Evolutionary conservation across 2,888 invertebrate genomes (phyloP).

Genomic region (Eretmocerus hayati): DNA sequence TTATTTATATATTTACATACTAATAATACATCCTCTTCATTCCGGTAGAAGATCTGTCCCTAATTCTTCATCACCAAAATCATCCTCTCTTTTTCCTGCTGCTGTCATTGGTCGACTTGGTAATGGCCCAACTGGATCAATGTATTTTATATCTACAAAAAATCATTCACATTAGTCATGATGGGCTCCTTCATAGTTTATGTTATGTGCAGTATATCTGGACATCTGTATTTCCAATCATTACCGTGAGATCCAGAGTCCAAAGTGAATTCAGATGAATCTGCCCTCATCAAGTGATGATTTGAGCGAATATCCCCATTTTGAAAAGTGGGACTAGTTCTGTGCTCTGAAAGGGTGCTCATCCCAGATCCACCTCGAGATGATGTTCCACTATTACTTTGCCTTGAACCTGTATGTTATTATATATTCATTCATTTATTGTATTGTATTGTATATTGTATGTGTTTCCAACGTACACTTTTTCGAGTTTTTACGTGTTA

Average conservation of each 20-base stretch:
- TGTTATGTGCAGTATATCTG: background rate
- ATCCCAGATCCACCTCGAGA: slow-evolving; percentile 54
- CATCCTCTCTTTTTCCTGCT: slow-evolving; percentile 55
- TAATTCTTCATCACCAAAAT: slow-evolving; percentile 67
- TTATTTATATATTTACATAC: background rate
- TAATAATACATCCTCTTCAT: slow-evolving; percentile 39
- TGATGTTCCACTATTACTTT: slow-evolving; percentile 53
- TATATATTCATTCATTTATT: too few species aligned
- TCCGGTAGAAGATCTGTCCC: slow-evolving; percentile 69
- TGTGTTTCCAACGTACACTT: too few species aligned
- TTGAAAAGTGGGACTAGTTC: slow-evolving; percentile 35
- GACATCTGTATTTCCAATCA: too few species aligned
- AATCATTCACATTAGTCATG: slow-evolving; percentile 4
- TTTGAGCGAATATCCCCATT: slow-evolving; percentile 17
- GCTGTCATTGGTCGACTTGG: slow-evolving; percentile 54
- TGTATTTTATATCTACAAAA: slow-evolving; percentile 49
- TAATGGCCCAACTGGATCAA: slow-evolving; percentile 54
- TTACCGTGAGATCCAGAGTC: slow-evolving; percentile 27
- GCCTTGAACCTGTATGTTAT: slow-evolving; percentile 46
- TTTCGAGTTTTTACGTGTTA: too few species aligned
- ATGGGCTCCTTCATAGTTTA: background rate
- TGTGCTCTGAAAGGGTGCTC: slow-evolving; percentile 49
- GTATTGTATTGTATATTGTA: too few species aligned
- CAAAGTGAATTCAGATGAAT: slow-evolving; percentile 28
- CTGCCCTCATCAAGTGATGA: slow-evolving; percentile 22